phyloP scores from a whole-genome alignment of 1,140 invertebrate genomes.

The Stegodyphus dumicola region DNA sequence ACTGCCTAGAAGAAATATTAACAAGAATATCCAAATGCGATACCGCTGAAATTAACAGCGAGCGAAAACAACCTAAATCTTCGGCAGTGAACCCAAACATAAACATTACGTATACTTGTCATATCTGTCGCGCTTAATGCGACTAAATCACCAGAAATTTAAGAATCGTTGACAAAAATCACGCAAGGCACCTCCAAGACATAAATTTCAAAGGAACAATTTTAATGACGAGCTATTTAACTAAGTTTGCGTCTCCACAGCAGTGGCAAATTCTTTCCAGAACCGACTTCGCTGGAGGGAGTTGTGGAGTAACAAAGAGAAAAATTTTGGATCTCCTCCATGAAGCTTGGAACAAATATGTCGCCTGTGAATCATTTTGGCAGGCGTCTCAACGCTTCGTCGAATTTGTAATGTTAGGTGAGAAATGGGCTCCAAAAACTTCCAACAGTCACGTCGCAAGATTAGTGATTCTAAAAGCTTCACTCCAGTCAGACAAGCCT shows the following conservation, averaged over 20 bases:
- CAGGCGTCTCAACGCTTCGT: constrained; percentile 56
- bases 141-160: constrained; percentile 16
- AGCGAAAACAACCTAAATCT: too few relatives aligned
- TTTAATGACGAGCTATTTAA: constrained; percentile 23
- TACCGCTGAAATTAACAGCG: too few relatives aligned
- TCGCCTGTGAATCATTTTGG: constrained; percentile 55
- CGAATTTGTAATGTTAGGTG: constrained; percentile 60
- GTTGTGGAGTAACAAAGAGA: not conserved
- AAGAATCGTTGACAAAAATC: constrained; percentile 28
- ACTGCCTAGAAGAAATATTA: too few relatives aligned
- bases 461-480: constrained; percentile 32
- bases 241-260: not conserved
- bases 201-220: constrained; percentile 21
- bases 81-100: too few relatives aligned
- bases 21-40: too few relatives aligned
- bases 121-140: not conserved
- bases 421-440: constrained; percentile 46
- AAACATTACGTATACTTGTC: too few relatives aligned
- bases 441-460: constrained; percentile 39
- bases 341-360: constrained; percentile 44
- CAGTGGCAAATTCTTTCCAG: constrained; percentile 6
- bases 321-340: constrained; percentile 41
- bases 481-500: not conserved
- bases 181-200: constrained; percentile 10
- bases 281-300: constrained; percentile 10